Evolutionary conservation across 2,888 invertebrate species (phyloP), one percentile per base, ranked within the genome.

Genomic region (Oscheius sp.): DNA sequence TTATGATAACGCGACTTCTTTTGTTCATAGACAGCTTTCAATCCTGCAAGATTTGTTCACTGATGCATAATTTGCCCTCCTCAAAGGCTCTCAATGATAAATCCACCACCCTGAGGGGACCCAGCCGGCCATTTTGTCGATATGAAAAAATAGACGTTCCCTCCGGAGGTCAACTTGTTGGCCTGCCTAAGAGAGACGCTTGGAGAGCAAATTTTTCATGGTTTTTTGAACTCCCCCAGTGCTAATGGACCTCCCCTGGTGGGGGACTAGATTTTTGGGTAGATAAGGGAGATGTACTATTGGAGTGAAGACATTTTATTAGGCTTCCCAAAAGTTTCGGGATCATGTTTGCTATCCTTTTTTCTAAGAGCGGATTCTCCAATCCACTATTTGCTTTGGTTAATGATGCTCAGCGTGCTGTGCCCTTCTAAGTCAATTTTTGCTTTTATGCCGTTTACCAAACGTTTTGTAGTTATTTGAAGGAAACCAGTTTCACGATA

Each of bases 11-110:
- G 21, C 21, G 21, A 21, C 21, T 21, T 21, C 21, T 21, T 21
- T 21, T 21, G 21, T 21, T 21, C 21, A 21, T 21, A 21, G 21
- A 21, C 21, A 21, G 21, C 21, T 53, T 53, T 53, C 11, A 11
- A 33, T n/a, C 4, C 9, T 59, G 59, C n/a, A 59, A 11, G 4
- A 59, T 35, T 59, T 53, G 68, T 42, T 33, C 68, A 55, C 55
- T 68, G 68, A 68, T 68, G 68, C 68, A 68, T 68, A 68, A 55
- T 68, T 68, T 68, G 63, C 48, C 42, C 42, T 42, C 42, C 42
- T 42, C 42, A 42, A 42, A 42, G 55, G 35, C 68, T 29, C 53
- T 33, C 37, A 35, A 55, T 68, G 68, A 68, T 68, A 68, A 68
- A 68, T 68, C 68, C 55, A 68, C 42, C 13, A 29, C 9, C 55